Evolutionary conservation across 2,888 invertebrate genomes (phyloP), one percentile per base, ranked within the genome.

Genomic region (Nemapogon koenigi): DNA sequence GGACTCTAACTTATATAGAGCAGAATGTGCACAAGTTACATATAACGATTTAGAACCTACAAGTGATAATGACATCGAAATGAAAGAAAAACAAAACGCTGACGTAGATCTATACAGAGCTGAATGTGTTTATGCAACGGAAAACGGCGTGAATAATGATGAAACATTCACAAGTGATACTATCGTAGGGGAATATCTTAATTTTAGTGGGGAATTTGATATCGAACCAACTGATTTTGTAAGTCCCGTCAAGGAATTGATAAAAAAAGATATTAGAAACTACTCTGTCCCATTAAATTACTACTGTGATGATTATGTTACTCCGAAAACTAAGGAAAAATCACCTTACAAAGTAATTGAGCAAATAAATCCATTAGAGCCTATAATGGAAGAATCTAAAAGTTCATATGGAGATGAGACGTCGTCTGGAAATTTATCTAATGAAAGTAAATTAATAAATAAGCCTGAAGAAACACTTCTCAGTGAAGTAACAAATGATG

Each of bases 361-460:
- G 6, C 17, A 17, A n/a, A 25, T 38, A 16, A 55, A 44, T 16
- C 26, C 56, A 8, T 47, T 79, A 2, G 78, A 79, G 48, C 73
- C 79, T 1, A 80, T 80, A 45, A 46, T 73, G 28, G 79, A 80
- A 47, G 79, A 80, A 48, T 75, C 75, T 0, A 78, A 78, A 48
- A 69, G 69, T 45, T 71, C 69, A 2, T 63, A 61, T 4, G 69
- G n/a, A n/a, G n/a, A n/a, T n/a, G n/a, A n/a, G n/a, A n/a, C n/a
- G n/a, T n/a, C n/a, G n/a, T n/a, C n/a, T n/a, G n/a, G n/a, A n/a
- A n/a, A n/a, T n/a, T n/a, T n/a, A n/a, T n/a, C n/a, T n/a, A n/a
- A n/a, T n/a, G n/a, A n/a, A n/a, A n/a, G n/a, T n/a, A n/a, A n/a
- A n/a, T n/a, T n/a, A n/a, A n/a, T n/a, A n/a, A n/a, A n/a, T n/a